Percentiles rank a stretch among this genome's conserved stretches.
Conservation (phyloP, 2,888 invertebrate genomes). For the Diarsia dahlii region DNA sequence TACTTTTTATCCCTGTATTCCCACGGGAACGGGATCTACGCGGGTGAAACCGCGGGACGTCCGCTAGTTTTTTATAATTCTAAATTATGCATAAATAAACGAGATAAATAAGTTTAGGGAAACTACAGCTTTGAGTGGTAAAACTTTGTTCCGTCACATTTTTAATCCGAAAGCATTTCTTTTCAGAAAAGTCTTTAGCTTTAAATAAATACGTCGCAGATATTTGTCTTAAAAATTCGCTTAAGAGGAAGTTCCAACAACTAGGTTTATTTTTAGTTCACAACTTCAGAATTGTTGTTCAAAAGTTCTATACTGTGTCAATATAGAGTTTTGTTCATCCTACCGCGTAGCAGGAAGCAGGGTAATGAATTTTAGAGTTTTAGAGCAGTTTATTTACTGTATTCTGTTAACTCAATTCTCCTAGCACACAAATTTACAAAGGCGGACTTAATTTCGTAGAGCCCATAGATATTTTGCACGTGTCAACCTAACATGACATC, state of each 20-base stretch:
- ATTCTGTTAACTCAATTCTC: not conserved
- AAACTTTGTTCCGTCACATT: conserved; percentile 17
- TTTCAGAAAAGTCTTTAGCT: conserved; percentile 22
- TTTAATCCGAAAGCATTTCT: conserved; percentile 27
- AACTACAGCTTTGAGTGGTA: not conserved
- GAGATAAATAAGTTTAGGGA: not conserved
- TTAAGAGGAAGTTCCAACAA: conserved; percentile 15
- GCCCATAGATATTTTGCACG: not conserved
- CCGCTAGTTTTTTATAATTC: too few relatives aligned
- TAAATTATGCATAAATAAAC: not conserved
- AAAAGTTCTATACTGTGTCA: not conserved
- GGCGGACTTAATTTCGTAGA: not conserved
- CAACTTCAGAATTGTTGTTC: conserved; percentile 3
- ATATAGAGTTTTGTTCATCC: not conserved
- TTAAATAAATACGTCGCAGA: conserved; percentile 37
- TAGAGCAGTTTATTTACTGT: not conserved
- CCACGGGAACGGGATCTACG: too few relatives aligned
- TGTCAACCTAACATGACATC: not conserved
- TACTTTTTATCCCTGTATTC: too few relatives aligned
- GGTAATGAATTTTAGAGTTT: not conserved
- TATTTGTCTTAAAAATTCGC: conserved; percentile 4
- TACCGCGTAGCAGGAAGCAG: not conserved
- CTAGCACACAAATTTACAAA: not conserved
- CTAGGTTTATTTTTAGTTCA: conserved; percentile 19
- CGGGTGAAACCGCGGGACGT: too few relatives aligned